Conservation (phyloP, 2,888 invertebrate genomes). For the Tenthredo mesomela region DNA sequence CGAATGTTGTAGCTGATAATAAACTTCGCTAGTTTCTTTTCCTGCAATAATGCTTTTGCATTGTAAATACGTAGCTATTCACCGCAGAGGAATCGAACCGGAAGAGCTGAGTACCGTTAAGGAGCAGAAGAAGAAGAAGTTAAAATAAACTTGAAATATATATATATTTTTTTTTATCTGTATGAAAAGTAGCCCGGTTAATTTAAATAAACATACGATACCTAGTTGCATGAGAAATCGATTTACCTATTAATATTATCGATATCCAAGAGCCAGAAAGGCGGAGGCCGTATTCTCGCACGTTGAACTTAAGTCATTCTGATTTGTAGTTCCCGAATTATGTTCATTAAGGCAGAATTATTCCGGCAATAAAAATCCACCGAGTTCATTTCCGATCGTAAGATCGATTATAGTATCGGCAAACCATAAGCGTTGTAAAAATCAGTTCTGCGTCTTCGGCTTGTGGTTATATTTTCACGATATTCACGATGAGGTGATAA, state of each 20-base stretch:
- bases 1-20: constrained; percentile 12
- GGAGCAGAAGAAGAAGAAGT: neutral
- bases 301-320: too few species aligned
- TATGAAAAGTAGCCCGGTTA: neutral
- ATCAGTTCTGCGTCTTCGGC: too few species aligned
- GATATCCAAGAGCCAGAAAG: neutral
- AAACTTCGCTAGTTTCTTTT: constrained; percentile 10
- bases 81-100: neutral
- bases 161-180: neutral
- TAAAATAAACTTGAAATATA: neutral
- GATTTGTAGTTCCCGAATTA: too few species aligned
- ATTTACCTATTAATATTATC: neutral
- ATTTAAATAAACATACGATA: neutral
- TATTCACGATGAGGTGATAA: too few species aligned
- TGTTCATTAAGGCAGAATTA: too few species aligned
- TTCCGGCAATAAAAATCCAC: too few species aligned
- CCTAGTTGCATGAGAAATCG: neutral
- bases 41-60: neutral
- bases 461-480: too few species aligned
- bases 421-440: too few species aligned
- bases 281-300: too few species aligned
- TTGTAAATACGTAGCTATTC: neutral
- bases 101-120: neutral
- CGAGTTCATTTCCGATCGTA: too few species aligned
- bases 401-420: too few species aligned